Percentiles rank a stretch among this genome's conserved stretches.
phyloP scores from a whole-genome alignment of 2,113 vertebrate genomes.

The Chauna torquata region DNA sequence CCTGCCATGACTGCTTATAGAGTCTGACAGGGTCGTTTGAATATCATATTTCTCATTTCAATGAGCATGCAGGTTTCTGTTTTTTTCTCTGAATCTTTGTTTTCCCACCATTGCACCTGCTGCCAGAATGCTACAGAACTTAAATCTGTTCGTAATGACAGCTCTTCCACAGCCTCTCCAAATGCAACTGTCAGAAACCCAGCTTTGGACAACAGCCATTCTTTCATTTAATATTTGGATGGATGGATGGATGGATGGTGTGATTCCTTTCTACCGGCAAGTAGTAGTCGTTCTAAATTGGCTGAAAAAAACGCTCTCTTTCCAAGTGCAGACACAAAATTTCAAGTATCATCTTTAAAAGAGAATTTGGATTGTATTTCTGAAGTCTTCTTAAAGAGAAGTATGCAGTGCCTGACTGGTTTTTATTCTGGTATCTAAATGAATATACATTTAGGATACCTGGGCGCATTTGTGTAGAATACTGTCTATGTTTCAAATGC shows the following conservation, averaged over 20 bases:
- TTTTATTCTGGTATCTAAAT: neutral
- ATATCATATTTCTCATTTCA: conserved; percentile 9
- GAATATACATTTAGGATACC: neutral
- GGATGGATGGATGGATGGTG: neutral
- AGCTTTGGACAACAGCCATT: neutral
- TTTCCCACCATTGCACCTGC: neutral
- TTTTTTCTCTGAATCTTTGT: neutral
- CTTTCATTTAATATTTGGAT: neutral
- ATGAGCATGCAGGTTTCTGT: accelerated
- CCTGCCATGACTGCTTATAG: neutral
- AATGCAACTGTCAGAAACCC: neutral
- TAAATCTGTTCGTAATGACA: neutral
- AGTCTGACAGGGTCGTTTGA: neutral
- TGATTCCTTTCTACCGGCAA: neutral
- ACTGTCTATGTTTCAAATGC: neutral
- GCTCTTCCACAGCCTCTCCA: neutral
- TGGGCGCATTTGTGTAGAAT: neutral
- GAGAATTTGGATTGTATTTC: neutral
- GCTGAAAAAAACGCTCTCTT: neutral
- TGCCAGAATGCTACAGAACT: neutral
- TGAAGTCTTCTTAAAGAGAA: neutral
- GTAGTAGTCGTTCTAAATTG: neutral
- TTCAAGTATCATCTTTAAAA: neutral
- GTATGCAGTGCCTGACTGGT: neutral
- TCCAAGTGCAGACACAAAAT: neutral